Evolutionary conservation across 2,113 vertebrate species (phyloP).

Genomic region (Ptyas mucosa): DNA sequence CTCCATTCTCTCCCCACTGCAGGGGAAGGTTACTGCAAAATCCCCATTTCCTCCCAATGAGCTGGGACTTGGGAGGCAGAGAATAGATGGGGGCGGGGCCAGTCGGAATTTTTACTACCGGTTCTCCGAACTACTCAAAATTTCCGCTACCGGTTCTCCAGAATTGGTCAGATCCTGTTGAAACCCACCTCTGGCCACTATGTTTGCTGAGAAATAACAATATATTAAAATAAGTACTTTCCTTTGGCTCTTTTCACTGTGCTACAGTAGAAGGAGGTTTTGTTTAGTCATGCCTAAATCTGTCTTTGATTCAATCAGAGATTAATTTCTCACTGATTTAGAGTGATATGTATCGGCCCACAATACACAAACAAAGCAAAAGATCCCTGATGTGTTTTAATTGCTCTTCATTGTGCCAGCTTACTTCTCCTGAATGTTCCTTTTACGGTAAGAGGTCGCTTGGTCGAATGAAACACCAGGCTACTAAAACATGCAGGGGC

Average conservation of each 20-base stretch:
- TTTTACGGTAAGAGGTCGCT: not conserved
- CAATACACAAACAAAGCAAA: not conserved
- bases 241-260: not conserved
- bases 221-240: not conserved
- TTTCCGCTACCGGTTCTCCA: too few relatives aligned
- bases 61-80: too few relatives aligned
- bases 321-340: constrained; percentile 1
- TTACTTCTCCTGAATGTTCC: not conserved
- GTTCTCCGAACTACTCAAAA: too few relatives aligned
- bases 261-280: not conserved
- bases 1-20: too few relatives aligned
- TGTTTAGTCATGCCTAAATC: not conserved
- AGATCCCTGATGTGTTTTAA: not conserved
- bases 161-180: too few relatives aligned
- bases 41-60: too few relatives aligned
- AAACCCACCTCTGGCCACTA: too few relatives aligned
- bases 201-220: not conserved
- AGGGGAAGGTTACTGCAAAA: too few relatives aligned
- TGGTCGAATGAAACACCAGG: not conserved
- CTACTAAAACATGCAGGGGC: not conserved
- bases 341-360: not conserved
- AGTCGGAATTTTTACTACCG: too few relatives aligned
- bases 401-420: not conserved
- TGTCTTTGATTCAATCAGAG: not conserved
- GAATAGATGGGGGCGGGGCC: too few relatives aligned